phyloP scores from a whole-genome alignment of 2,888 invertebrate species.

The Tenthredo livida region DNA sequence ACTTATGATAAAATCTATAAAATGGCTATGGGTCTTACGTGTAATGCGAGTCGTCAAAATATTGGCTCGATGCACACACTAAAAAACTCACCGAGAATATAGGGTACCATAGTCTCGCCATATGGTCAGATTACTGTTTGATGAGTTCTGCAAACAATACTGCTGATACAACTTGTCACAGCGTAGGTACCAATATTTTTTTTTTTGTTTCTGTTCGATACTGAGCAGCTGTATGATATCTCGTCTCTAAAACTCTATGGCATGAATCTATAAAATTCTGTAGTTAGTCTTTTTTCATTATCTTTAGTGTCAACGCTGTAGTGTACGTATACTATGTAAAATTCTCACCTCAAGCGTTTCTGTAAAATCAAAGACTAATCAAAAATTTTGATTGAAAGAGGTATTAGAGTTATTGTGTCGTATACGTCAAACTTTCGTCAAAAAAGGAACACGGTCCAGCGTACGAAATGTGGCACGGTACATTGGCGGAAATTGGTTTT shows the following conservation, averaged over 20 bases:
- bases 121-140: conserved; percentile 53
- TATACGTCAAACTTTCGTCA: not conserved
- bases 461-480: not conserved
- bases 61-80: conserved; percentile 23
- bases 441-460: not conserved
- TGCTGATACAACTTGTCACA: conserved; percentile 37
- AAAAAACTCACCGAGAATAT: not conserved
- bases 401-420: not conserved
- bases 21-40: not conserved
- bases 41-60: not conserved
- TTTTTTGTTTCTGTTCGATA: not conserved
- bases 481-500: conserved; percentile 22
- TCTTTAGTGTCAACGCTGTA: not conserved
- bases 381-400: too few relatives aligned
- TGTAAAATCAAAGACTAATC: not conserved
- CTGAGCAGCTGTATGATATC: conserved; percentile 9
- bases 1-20: not conserved
- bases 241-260: not conserved
- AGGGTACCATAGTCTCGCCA: conserved; percentile 30
- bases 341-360: not conserved
- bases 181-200: not conserved
- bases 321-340: not conserved
- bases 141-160: conserved; percentile 52
- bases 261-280: not conserved
- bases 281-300: not conserved